Evolutionary conservation across 1,140 invertebrate species (phyloP).

Genomic region (Ctenoplectra terminalis): DNA sequence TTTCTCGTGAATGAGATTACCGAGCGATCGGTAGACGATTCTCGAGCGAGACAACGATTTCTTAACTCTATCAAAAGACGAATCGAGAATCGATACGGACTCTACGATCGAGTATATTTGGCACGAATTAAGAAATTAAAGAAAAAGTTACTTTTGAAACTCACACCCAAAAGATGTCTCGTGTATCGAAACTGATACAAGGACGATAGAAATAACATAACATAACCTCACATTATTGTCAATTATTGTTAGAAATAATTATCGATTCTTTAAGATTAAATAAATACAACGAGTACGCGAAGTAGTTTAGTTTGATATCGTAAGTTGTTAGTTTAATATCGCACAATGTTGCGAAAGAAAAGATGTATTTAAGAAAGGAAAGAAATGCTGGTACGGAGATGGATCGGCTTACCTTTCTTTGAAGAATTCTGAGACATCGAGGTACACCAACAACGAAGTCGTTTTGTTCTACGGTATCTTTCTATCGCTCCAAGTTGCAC

Average conservation of each 20-base stretch:
- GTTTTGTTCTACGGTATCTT: neutral
- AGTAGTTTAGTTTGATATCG: neutral
- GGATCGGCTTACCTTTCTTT: neutral
- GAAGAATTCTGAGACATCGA: neutral
- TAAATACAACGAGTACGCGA: too few species aligned
- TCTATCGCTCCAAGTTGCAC: too few species aligned
- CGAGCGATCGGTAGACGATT: too few species aligned
- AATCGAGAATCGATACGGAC: neutral
- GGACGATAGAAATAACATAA: neutral
- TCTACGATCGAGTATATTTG: neutral
- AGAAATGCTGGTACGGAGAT: neutral
- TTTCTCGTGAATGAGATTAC: neutral
- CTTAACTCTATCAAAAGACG: neutral
- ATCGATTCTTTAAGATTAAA: too few species aligned
- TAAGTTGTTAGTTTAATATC: neutral
- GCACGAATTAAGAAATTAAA: neutral
- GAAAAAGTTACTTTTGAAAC: neutral
- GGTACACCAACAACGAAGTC: neutral
- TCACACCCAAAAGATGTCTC: neutral
- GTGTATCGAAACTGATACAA: neutral
- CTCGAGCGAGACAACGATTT: neutral
- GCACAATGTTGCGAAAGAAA: neutral
- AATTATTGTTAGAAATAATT: neutral
- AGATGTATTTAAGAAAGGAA: neutral
- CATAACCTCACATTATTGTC: slow-evolving; percentile 6